phyloP scores from a whole-genome alignment of 2,888 invertebrate genomes.

The Odontothrips loti region DNA sequence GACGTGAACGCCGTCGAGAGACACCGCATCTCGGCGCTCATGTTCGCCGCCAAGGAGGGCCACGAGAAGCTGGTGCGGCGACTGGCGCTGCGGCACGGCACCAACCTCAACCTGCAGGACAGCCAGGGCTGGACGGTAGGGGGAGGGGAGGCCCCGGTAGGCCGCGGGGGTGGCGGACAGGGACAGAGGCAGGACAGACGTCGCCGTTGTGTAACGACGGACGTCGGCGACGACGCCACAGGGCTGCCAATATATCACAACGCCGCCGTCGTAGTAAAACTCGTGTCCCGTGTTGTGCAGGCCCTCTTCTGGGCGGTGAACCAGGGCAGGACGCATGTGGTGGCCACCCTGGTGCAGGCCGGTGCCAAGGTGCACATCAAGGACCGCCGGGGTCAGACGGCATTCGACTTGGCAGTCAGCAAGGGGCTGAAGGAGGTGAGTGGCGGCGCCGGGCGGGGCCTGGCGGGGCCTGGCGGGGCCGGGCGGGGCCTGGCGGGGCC shows the following conservation, averaged over 20 bases:
- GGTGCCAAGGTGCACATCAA: conserved; percentile 34
- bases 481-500: background rate
- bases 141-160: background rate
- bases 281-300: background rate
- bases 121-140: conserved; percentile 45
- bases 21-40: conserved; percentile 47
- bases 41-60: conserved; percentile 48
- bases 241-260: background rate
- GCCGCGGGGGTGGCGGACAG: background rate
- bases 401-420: conserved; percentile 35
- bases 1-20: conserved; percentile 43
- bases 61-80: conserved; percentile 42
- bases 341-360: conserved; percentile 42
- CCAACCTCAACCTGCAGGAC: conserved; percentile 46
- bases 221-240: background rate
- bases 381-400: conserved; percentile 36
- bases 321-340: conserved; percentile 42
- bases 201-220: no score
- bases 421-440: conserved; percentile 36
- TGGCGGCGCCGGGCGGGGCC: background rate
- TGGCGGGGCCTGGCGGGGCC: background rate
- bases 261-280: background rate
- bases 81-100: conserved; percentile 43
- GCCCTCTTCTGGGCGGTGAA: conserved; percentile 46
- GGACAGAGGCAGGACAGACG: background rate